phyloP scores from a whole-genome alignment of 2,888 invertebrate species.

The Diarsia brunnea region DNA sequence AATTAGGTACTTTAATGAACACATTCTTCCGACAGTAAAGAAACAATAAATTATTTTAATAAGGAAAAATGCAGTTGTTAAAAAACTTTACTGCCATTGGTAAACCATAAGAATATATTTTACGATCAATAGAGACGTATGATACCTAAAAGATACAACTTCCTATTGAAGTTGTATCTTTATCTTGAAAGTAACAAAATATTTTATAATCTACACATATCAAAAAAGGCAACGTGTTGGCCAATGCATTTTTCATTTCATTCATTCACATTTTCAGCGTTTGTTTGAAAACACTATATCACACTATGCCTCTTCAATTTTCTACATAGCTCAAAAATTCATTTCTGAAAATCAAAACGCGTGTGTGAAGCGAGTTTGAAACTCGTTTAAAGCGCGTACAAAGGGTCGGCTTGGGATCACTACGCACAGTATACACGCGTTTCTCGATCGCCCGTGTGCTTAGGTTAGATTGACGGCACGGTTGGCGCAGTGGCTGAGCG shows the following conservation, averaged over 20 bases:
- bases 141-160: no score
- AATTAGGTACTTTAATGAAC: background rate
- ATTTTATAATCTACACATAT: no score
- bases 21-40: background rate
- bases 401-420: no score
- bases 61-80: background rate
- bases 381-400: no score
- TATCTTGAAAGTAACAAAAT: no score
- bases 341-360: background rate
- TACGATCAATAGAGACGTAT: background rate
- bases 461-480: no score
- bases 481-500: no score
- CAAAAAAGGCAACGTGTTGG: background rate
- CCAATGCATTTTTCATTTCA: background rate
- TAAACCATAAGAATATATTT: constrained; percentile 1
- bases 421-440: no score
- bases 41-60: background rate
- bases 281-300: constrained; percentile 8
- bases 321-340: background rate
- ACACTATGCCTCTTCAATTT: background rate
- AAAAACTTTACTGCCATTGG: background rate
- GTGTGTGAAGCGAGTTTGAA: no score
- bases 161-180: no score
- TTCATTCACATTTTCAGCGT: constrained; percentile 4
- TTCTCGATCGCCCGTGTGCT: no score